Evolutionary conservation across 1,140 invertebrate species (phyloP), one percentile per base, ranked within the genome.

Genomic region (Formica selysi): DNA sequence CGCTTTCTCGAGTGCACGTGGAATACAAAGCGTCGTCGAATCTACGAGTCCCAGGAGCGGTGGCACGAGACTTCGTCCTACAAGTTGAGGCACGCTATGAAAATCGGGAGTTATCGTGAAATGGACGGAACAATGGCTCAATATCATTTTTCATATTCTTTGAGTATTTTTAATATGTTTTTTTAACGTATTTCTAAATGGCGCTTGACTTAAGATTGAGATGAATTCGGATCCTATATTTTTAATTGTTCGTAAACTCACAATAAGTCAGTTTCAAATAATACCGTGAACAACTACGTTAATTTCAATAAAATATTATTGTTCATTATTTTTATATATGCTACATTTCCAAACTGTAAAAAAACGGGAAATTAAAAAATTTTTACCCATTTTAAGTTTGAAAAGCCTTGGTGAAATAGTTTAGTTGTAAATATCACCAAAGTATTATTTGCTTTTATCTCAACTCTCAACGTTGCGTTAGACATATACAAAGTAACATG

Each of bases 21-120:
- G 91, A 93, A 92, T 94, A 94, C 92, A 92, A 93, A 94, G 89
- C 90, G 88, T 87, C 78, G 48, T 74, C 59, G 61, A 64, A 67
- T 85, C 89, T 89, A 90, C 91, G 90, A 91, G 87, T 89, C 92
- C 92, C 90, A 85, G 16, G 91, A 89, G 93, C 61, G 76, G 76
- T 59, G 85, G 79, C 36, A 68, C 59, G 65, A 81, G 65, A 81
- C 76, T 76, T 88, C 70, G 68, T 83, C 44, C 54, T 22, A 19
- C 32, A 32, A 67, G 13, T 11, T 41, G 8, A 32, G 26, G 6
- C 29, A 54, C n/a, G 68, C 67, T 80, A 64, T 22, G 13, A 19
- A 7, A 38, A 89, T 87, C 68, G 48, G 32, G 79, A 87, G 71
- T 90, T 90, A 87, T 87, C 64, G 86, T 41, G 29, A 62, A 67